A percentile compares a stretch with the other conserved stretches of the same genome.
Conservation (phyloP, 1,140 invertebrate species). For the Macrocentrus cingulum region DNA sequence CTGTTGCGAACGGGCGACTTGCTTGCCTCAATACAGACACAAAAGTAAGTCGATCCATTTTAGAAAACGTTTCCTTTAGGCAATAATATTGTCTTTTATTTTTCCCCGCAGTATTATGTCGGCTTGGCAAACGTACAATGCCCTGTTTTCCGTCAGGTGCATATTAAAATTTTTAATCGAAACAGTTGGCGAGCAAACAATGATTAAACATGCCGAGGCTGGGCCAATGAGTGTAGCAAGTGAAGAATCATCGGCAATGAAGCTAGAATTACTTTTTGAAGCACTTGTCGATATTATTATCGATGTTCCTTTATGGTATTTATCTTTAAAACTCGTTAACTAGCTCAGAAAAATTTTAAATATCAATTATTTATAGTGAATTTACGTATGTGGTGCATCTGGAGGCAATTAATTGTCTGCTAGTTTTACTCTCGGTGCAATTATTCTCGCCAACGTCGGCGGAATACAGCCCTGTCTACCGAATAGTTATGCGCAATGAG, state of each 20-base stretch:
- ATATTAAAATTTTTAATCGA: slow-evolving; percentile 88
- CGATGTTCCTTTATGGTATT: slow-evolving; percentile 73
- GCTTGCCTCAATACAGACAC: slow-evolving; percentile 77
- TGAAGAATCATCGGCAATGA: slow-evolving; percentile 20
- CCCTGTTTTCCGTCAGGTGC: slow-evolving; percentile 86
- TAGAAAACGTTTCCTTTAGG: too few species aligned
- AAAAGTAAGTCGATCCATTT: slow-evolving; percentile 71
- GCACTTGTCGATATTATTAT: slow-evolving; percentile 75
- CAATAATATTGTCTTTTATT: slow-evolving; percentile 28
- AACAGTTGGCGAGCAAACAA: slow-evolving; percentile 72
- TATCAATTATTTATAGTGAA: slow-evolving; percentile 64
- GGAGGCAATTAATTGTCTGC: slow-evolving; percentile 84
- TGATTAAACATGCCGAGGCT: slow-evolving; percentile 73
- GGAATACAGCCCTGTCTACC: slow-evolving; percentile 63
- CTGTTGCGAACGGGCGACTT: slow-evolving; percentile 77
- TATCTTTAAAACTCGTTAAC: slow-evolving; percentile 20
- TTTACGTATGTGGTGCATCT: slow-evolving; percentile 86
- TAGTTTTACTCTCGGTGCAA: slow-evolving; percentile 86
- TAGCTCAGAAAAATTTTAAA: slow-evolving; percentile 8
- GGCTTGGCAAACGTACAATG: slow-evolving; percentile 94
- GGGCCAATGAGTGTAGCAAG: slow-evolving; percentile 40
- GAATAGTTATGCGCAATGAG: slow-evolving; percentile 73
- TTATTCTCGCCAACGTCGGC: slow-evolving; percentile 74
- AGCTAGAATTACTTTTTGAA: slow-evolving; percentile 67
- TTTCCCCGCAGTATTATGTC: slow-evolving; percentile 74